A percentile compares a stretch with the other conserved stretches of the same genome.
phyloP scores from a whole-genome alignment of 2,797 vertebrate species.

The Kryptolebias ocellatus region DNA sequence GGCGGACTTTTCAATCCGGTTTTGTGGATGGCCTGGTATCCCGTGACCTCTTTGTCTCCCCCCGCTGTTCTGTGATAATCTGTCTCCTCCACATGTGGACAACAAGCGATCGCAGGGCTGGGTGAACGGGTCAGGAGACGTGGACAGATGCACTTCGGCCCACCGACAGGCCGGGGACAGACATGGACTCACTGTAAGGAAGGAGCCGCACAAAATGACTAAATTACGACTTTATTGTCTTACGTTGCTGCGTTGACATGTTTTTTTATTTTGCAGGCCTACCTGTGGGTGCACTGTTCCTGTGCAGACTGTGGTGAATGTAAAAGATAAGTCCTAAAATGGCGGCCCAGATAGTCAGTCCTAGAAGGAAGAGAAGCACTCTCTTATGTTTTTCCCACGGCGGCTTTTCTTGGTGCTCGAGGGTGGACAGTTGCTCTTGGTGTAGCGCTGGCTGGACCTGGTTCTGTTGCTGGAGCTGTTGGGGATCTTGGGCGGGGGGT shows the following conservation, averaged over 20 bases:
- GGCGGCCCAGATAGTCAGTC: constrained; percentile 50
- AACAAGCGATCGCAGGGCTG: constrained; percentile 90
- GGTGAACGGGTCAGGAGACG: constrained; percentile 79
- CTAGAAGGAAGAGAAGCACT: constrained; percentile 57
- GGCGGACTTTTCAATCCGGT: constrained; percentile 14
- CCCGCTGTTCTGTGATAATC: constrained; percentile 19
- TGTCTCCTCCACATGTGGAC: constrained; percentile 81
- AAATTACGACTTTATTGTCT: background rate
- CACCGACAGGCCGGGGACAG: constrained; percentile 71
- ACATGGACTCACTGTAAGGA: constrained; percentile 74
- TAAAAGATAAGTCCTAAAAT: constrained; percentile 62
- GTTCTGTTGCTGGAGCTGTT: constrained; percentile 35
- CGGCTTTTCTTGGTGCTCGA: constrained; percentile 35
- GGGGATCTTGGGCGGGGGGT: constrained; percentile 19
- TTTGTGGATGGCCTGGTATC: constrained; percentile 40
- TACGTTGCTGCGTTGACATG: background rate
- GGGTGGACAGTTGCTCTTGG: constrained; percentile 26
- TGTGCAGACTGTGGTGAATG: constrained; percentile 29
- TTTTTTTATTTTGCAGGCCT: constrained; percentile 20
- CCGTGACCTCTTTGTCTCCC: constrained; percentile 58
- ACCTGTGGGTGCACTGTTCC: constrained; percentile 31
- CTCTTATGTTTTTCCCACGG: constrained; percentile 38
- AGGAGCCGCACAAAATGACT: constrained; percentile 1
- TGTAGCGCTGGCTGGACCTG: constrained; percentile 41
- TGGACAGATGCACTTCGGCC: constrained; percentile 76